phyloP scores from a whole-genome alignment of 2,888 invertebrate genomes.

The Synergus japonicus region DNA sequence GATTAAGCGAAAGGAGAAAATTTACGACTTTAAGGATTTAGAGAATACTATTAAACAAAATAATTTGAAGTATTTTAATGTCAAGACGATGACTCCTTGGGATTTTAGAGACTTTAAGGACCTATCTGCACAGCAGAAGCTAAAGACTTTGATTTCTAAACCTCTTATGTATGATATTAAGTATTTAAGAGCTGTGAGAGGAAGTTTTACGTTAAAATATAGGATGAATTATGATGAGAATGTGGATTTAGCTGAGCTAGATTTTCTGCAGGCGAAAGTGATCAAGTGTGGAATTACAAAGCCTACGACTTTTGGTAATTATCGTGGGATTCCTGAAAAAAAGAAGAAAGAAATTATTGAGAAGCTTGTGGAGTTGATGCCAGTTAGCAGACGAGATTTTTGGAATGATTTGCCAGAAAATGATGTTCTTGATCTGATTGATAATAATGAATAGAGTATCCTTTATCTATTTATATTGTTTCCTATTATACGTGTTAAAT shows the following conservation, averaged over 20 bases:
- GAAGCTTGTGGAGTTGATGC: constrained; percentile 42
- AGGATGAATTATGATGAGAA: constrained; percentile 36
- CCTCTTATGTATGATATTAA: constrained; percentile 19
- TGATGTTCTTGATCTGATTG: constrained; percentile 42
- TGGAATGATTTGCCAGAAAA: constrained; percentile 42
- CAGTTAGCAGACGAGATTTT: constrained; percentile 42
- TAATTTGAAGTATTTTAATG: neutral
- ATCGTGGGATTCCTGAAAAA: constrained; percentile 41
- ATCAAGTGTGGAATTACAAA: constrained; percentile 38
- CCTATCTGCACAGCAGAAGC: constrained; percentile 1
- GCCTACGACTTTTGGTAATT: constrained; percentile 2
- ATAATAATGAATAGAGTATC: constrained; percentile 13
- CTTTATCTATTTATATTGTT: constrained; percentile 15
- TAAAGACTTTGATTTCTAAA: constrained; percentile 31
- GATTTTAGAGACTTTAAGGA: constrained; percentile 26
- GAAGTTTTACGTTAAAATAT: neutral
- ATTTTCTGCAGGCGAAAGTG: constrained; percentile 42
- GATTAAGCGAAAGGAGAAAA: constrained; percentile 12
- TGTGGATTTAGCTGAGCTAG: constrained; percentile 18
- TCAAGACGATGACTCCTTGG: constrained; percentile 26
- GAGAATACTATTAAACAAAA: constrained; percentile 15
- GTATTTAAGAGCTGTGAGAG: neutral
- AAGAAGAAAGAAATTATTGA: constrained; percentile 45
- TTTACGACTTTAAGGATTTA: constrained; percentile 38
- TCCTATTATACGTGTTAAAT: constrained; percentile 6